phyloP scores from a whole-genome alignment of 2,888 invertebrate genomes.

The Athalia circularis region DNA sequence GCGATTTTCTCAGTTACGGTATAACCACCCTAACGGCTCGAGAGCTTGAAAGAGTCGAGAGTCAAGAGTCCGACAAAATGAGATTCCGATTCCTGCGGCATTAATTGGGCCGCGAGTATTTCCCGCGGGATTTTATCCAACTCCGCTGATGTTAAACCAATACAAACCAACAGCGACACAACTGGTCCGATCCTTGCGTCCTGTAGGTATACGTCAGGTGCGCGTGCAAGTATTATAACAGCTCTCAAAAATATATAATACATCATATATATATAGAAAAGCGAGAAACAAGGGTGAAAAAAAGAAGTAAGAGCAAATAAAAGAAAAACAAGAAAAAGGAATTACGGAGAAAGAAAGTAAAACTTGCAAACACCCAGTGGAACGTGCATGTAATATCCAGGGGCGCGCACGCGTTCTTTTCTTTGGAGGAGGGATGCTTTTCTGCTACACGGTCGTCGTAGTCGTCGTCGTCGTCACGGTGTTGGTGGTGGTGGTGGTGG shows the following conservation, averaged over 20 bases:
- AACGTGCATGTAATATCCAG: slow-evolving; percentile 69
- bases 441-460: not conserved
- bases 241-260: not conserved
- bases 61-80: slow-evolving; percentile 61
- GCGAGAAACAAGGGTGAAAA: slow-evolving; percentile 44
- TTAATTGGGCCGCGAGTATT: slow-evolving; percentile 70
- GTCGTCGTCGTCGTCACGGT: no score
- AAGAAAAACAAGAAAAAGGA: slow-evolving; percentile 41
- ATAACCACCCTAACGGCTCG: not conserved
- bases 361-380: slow-evolving; percentile 40
- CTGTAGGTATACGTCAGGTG: slow-evolving; percentile 36
- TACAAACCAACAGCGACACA: no score
- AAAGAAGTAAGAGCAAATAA: slow-evolving; percentile 48
- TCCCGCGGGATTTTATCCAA: slow-evolving; percentile 64
- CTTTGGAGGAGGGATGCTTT: slow-evolving; percentile 1
- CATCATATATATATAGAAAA: slow-evolving; percentile 40
- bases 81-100: slow-evolving; percentile 69
- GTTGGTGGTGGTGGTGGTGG: not conserved
- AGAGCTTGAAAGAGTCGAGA: slow-evolving; percentile 31
- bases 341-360: slow-evolving; percentile 49
- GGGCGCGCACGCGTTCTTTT: slow-evolving; percentile 49
- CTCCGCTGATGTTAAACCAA: not conserved
- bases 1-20: slow-evolving; percentile 59
- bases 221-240: not conserved
- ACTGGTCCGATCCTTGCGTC: no score